These are phyloP conservation scores for Theretra japonica DNA, from an alignment of 2,888 invertebrate genomes.

Conservation along the genomic window DNA sequence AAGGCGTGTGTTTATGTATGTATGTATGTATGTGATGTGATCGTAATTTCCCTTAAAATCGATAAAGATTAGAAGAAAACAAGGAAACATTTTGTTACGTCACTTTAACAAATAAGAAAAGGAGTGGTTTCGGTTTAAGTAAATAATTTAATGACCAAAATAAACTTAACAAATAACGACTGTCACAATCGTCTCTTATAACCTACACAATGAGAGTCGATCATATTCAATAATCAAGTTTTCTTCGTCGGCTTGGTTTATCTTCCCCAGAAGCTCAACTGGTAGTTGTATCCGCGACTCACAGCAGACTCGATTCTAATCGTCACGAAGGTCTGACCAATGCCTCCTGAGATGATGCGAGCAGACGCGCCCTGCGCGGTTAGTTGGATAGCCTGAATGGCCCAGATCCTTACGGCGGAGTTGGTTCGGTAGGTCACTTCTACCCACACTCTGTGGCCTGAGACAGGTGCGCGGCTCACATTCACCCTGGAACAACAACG, in stretches of 20 bases:
- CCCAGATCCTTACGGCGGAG: constrained; percentile 54
- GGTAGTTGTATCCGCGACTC: constrained; percentile 68
- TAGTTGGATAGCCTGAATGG: constrained; percentile 60
- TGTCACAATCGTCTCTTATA: too few species aligned
- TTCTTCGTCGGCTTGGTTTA: constrained; percentile 36
- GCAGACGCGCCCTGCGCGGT: constrained; percentile 60
- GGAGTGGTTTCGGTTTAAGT: too few species aligned
- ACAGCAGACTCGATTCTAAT: constrained; percentile 60
- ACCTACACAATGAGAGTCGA: too few species aligned
- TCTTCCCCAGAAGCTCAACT: constrained; percentile 66
- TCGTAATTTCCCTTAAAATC: too few species aligned
- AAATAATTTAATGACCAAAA: too few species aligned
- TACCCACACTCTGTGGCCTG: constrained; percentile 62
- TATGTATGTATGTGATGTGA: too few species aligned
- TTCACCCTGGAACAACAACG: constrained; percentile 49
- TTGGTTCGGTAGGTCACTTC: constrained; percentile 65
- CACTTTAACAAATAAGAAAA: too few species aligned
- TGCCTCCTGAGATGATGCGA: constrained; percentile 55
- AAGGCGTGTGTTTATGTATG: too few species aligned
- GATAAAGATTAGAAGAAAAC: too few species aligned
- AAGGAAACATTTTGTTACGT: too few species aligned
- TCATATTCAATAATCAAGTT: too few species aligned
- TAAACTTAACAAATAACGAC: too few species aligned
- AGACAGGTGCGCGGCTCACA: constrained; percentile 49
- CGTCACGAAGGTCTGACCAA: constrained; percentile 58